A percentile compares a stretch with the other conserved stretches of the same genome.
These are phyloP conservation scores for Pyrgilauda ruficollis DNA, from an alignment of 2,113 vertebrate genomes.

Conservation along the genomic window DNA sequence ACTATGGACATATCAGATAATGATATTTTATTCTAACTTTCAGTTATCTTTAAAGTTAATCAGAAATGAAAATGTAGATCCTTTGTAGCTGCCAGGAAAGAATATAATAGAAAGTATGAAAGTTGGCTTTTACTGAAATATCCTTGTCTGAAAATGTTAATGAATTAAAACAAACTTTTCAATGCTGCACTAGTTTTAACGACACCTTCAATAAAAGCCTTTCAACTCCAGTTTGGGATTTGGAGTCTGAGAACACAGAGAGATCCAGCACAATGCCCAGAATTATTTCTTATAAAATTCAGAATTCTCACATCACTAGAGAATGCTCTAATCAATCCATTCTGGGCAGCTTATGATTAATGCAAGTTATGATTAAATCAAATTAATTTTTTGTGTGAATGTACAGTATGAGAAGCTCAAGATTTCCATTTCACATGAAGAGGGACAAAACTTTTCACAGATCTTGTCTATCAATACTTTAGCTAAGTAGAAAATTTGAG, in stretches of 20 bases:
- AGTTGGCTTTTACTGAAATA: not conserved
- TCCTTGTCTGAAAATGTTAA: not conserved
- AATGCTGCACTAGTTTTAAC: not conserved
- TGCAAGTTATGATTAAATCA: not conserved
- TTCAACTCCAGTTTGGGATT: not conserved
- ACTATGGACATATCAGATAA: not conserved
- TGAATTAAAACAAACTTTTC: not conserved
- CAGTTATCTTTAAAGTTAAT: slow-evolving; percentile 16
- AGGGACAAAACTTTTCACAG: not conserved
- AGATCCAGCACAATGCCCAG: not conserved
- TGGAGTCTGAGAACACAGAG: not conserved
- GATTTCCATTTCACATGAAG: not conserved
- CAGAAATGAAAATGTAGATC: not conserved
- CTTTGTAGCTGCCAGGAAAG: not conserved
- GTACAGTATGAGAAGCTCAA: not conserved
- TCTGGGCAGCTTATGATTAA: not conserved
- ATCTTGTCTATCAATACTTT: not conserved
- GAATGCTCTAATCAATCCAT: not conserved
- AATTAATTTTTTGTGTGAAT: not conserved
- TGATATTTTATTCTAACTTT: slow-evolving; percentile 4
- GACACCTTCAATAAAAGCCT: not conserved
- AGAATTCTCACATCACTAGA: not conserved
- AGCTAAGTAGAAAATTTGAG: not conserved
- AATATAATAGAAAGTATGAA: not conserved
- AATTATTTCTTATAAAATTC: not conserved